Percentiles rank a stretch among this genome's conserved stretches.
These are phyloP conservation scores for Melanophora roralis DNA, from an alignment of 2,888 invertebrate genomes.

Conservation along the genomic window DNA sequence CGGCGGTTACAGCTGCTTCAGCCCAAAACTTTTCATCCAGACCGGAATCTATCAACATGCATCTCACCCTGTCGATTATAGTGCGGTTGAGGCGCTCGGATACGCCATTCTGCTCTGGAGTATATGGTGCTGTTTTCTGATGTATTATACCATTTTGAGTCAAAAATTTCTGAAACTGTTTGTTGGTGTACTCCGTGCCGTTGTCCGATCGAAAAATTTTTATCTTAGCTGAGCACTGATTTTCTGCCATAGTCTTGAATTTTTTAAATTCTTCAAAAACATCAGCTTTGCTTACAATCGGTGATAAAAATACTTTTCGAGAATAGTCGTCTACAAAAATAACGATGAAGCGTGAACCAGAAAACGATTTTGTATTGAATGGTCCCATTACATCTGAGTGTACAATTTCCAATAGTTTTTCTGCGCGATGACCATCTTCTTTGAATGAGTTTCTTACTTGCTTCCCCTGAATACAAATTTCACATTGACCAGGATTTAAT, in stretches of 20 bases:
- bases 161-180: background rate
- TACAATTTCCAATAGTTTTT: conserved; percentile 68
- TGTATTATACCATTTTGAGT: conserved; percentile 23
- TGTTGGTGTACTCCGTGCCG: conserved; percentile 53
- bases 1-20: conserved; percentile 51
- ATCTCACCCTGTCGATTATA: conserved; percentile 61
- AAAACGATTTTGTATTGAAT: conserved; percentile 69
- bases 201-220: conserved; percentile 60
- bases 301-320: conserved; percentile 56
- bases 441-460: conserved; percentile 62
- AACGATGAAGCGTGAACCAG: conserved; percentile 69
- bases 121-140: conserved; percentile 3
- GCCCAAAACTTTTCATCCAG: conserved; percentile 58
- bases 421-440: too few relatives aligned
- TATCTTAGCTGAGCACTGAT: conserved; percentile 46
- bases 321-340: conserved; percentile 72
- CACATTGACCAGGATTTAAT: too few relatives aligned
- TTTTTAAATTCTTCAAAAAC: conserved; percentile 51
- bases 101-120: conserved; percentile 45
- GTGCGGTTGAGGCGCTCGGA: conserved; percentile 63
- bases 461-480: conserved; percentile 66
- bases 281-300: conserved; percentile 50
- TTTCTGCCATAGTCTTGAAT: conserved; percentile 62
- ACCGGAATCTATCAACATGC: conserved; percentile 62
- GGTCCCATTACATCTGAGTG: conserved; percentile 74